Base-by-base conservation (phyloP, 2,888 invertebrate species). In the Phlogophora meticulosa region DNA sequence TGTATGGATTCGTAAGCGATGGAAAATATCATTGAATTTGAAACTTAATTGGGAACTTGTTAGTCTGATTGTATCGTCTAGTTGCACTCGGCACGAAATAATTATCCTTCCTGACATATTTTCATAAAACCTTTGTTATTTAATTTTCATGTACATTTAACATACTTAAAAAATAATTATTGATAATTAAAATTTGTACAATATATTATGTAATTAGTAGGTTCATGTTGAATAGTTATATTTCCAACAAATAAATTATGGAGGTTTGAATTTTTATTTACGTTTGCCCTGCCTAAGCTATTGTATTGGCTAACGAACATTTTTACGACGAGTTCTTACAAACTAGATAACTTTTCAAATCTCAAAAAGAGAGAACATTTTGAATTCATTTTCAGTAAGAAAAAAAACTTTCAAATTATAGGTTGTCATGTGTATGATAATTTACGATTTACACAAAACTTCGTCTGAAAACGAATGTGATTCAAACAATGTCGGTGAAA, bases 391-490 rank as follows among this genome's bases (percentile, higher is more conserved):
- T n/a, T n/a, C n/a, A n/a, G n/a, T n/a, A n/a, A n/a, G n/a, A n/a
- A n/a, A 53, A 53, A 11, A 40, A 60, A 38, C 56, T 60, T 60
- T 38, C 28, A 5, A 28, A 2, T 32, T 28, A 20, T 22, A 56
- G 9, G 40, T 55, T 56, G 28, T 40, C 40, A 32, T 11, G 28
- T 32, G 9, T 15, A 40, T 40, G 57, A 56, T 42, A 56, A 56
- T 60, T 56, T 32, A 15, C 9, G n/a, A 57, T 57, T 56, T 56
- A 49, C 40, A n/a, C 20, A 32, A 28, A 28, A 28, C 28, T 28
- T 28, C 28, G 11, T 38, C 38, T 22, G 46, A 34, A 9, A 40
- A 55, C 13, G 28, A 28, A 28, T 48, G 24, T 24, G 15, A 48
- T 48, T 10, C 15, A 2, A 10, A n/a, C n/a, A 10, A 10, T 48